Evolutionary conservation across 2,888 invertebrate genomes (phyloP), one percentile per base, ranked within the genome.

Genomic region (Mechanitis messenoides): DNA sequence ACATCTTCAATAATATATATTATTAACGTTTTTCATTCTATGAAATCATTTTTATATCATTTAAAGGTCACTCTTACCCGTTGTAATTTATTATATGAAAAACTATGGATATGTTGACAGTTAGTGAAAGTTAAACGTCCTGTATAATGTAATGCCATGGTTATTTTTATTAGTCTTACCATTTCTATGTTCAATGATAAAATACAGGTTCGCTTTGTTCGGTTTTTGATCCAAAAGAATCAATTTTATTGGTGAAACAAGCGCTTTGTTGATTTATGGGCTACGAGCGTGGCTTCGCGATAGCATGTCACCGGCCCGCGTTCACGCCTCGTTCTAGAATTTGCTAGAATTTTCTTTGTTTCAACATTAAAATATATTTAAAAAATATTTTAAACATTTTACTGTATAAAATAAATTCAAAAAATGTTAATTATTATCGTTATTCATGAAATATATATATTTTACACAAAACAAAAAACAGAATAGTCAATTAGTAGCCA

Each of bases 171-270:
- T 20, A 20, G 20, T 20, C 0, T 20, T 20, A 20, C 20, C 20
- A 20, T 20, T 20, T 20, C 20, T 20, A 20, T 20, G 20, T 20
- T 20, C 20, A 20, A 20, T 20, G 45, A 56, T 61, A 65, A 63
- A 63, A 63, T 65, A 54, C 61, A 56, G 53, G 45, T 56, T 56
- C 73, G 76, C 75, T 73, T 74, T 74, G 74, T 75, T 77, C 68
- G 76, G 71, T 72, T 72, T 74, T 75, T 75, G 77, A 83, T 77
- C 78, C 78, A 77, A 84, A 86, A 83, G 84, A 85, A 85, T 88
- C 84, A 86, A 84, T 89, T 87, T 85, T 85, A 87, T 87, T 86
- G 84, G 85, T 84, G 80, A 87, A 89, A 87, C 87, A 88, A 85
- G 80, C 84, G 80, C 74, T 75, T 75, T 72, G 72, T 81, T 87